Evolutionary conservation across 1,140 invertebrate species (phyloP).

Genomic region (Ooceraea biroi): DNA sequence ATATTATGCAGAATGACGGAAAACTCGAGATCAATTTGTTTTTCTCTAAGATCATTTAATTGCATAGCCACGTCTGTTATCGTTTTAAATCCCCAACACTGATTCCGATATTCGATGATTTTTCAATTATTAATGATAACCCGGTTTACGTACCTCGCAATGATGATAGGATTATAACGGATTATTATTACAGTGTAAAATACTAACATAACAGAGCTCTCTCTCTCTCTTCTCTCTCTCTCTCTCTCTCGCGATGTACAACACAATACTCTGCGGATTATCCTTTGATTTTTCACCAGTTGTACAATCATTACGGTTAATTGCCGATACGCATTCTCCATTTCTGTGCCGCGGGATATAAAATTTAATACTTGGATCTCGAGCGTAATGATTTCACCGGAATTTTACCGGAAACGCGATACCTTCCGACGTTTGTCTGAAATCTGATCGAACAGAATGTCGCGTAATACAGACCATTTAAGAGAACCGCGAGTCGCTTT

Average conservation of each 20-base stretch:
- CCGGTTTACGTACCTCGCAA: not conserved
- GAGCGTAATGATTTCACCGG: not conserved
- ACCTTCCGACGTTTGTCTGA: not conserved
- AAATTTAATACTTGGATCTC: conserved; percentile 21
- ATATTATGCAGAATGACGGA: not conserved
- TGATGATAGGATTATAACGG: not conserved
- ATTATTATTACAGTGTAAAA: conserved; percentile 1
- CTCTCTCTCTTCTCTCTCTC: no score
- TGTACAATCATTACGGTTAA: conserved; percentile 5
- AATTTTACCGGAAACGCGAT: conserved; percentile 11
- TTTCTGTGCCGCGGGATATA: not conserved
- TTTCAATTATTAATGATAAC: not conserved
- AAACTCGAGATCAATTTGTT: not conserved
- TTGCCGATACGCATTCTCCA: not conserved
- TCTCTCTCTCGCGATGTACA: not conserved
- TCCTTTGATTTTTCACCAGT: conserved; percentile 5
- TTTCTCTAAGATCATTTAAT: not conserved
- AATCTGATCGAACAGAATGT: not conserved
- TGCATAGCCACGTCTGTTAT: not conserved
- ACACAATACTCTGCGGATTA: not conserved
- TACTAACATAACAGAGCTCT: not conserved
- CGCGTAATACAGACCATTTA: conserved; percentile 21
- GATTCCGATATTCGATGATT: not conserved
- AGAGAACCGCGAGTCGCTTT: not conserved
- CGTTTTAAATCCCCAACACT: conserved; percentile 12